A percentile compares a stretch with the other conserved stretches of the same genome.
Evolutionary conservation across 2,888 invertebrate genomes (phyloP).

Genomic region (Lasioglossum zephyrum): DNA sequence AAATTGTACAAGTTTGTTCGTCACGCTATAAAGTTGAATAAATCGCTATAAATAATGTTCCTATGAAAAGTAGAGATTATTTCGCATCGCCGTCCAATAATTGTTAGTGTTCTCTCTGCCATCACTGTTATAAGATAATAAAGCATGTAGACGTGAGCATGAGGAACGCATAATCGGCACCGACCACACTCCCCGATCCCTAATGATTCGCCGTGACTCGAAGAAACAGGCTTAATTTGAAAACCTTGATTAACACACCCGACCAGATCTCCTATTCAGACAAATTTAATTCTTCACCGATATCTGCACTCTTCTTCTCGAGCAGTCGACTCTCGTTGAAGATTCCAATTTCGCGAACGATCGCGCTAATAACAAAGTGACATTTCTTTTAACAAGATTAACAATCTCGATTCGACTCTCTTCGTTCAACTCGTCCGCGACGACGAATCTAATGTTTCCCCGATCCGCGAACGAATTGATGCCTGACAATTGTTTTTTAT

Average conservation of each 20-base stretch:
- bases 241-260: background rate
- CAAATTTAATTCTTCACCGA: background rate
- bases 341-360: background rate
- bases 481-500: slow-evolving; percentile 9
- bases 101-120: slow-evolving; percentile 48
- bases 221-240: background rate
- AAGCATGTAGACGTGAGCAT: slow-evolving; percentile 70
- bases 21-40: background rate
- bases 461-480: background rate
- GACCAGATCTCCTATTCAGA: background rate
- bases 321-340: background rate
- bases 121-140: slow-evolving; percentile 57
- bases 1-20: background rate
- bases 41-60: background rate
- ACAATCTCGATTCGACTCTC: background rate
- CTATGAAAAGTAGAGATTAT: background rate
- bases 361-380: background rate
- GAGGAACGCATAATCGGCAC: slow-evolving; percentile 56
- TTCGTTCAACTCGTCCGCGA: background rate
- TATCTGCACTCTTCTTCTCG: background rate
- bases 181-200: slow-evolving; percentile 61
- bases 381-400: slow-evolving; percentile 40
- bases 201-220: slow-evolving; percentile 17
- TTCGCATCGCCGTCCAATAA: slow-evolving; percentile 49
- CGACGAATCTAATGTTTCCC: slow-evolving; percentile 15